Conservation (phyloP, 2,113 vertebrate genomes). For the Charina bottae region DNA sequence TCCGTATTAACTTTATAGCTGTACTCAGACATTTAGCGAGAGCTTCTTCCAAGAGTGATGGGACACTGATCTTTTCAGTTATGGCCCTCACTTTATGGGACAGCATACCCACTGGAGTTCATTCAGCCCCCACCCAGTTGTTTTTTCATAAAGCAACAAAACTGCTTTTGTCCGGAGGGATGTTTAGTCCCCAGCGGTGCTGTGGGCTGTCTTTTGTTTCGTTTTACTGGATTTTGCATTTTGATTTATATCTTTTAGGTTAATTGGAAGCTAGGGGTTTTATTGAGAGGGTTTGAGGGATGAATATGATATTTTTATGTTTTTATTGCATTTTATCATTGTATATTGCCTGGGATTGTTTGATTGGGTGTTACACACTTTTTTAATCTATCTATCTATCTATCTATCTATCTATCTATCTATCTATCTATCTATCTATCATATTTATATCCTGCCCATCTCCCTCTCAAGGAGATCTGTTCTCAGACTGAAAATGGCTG, state of each 20-base stretch:
- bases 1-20: not conserved
- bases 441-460: too few relatives aligned
- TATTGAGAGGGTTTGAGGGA: not conserved
- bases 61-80: not conserved
- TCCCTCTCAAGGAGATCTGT: too few relatives aligned
- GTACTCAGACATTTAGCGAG: not conserved
- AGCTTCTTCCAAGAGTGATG: not conserved
- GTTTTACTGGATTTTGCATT: not conserved
- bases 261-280: not conserved
- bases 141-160: not conserved
- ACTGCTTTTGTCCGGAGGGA: not conserved
- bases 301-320: not conserved
- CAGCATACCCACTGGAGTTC: not conserved
- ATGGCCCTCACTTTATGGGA: not conserved
- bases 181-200: not conserved
- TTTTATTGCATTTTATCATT: not conserved
- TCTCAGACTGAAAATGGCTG: too few relatives aligned
- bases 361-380: too few relatives aligned
- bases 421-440: too few relatives aligned
- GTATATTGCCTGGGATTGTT: not conserved
- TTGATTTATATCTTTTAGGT: not conserved
- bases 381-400: too few relatives aligned
- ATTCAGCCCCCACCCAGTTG: not conserved
- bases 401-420: too few relatives aligned
- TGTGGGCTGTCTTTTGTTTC: not conserved